These are phyloP conservation scores for Salvelinus sp. DNA, from an alignment of 2,113 vertebrate genomes.

Conservation along the genomic window DNA sequence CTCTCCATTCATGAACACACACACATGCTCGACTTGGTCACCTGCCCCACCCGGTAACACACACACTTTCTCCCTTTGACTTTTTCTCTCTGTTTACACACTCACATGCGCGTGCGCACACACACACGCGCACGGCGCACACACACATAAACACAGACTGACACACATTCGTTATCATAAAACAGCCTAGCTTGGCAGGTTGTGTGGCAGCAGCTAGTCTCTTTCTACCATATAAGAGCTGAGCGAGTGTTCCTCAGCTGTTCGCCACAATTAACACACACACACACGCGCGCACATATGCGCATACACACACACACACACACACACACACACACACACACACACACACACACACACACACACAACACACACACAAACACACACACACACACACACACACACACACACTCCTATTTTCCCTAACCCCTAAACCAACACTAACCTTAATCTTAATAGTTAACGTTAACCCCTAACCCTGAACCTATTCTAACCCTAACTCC, in stretches of 20 bases:
- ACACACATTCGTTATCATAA: slow-evolving; percentile 65
- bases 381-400: too few relatives aligned
- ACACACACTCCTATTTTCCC: too few relatives aligned
- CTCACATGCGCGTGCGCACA: not conserved
- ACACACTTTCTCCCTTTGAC: not conserved
- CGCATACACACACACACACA: not conserved
- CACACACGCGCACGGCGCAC: slow-evolving; percentile 46
- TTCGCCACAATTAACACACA: slow-evolving; percentile 73
- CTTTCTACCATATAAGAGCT: slow-evolving; percentile 67
- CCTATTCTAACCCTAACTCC: too few relatives aligned
- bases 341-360: not conserved
- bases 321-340: not conserved
- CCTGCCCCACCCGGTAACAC: not conserved
- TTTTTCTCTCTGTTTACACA: too few relatives aligned
- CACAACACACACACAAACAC: not conserved
- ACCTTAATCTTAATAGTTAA: too few relatives aligned
- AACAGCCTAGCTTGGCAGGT: slow-evolving; percentile 70
- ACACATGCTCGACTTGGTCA: slow-evolving; percentile 10
- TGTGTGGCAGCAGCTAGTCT: slow-evolving; percentile 65
- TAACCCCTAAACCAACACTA: too few relatives aligned
- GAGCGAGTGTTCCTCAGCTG: slow-evolving; percentile 70
- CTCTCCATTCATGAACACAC: slow-evolving; percentile 17
- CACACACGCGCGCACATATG: not conserved
- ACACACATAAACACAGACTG: slow-evolving; percentile 50
- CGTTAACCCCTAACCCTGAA: too few relatives aligned